A percentile compares a stretch with the other conserved stretches of the same genome.
Conservation (phyloP, 2,888 invertebrate genomes). For the Chrysolina oricalcia region DNA sequence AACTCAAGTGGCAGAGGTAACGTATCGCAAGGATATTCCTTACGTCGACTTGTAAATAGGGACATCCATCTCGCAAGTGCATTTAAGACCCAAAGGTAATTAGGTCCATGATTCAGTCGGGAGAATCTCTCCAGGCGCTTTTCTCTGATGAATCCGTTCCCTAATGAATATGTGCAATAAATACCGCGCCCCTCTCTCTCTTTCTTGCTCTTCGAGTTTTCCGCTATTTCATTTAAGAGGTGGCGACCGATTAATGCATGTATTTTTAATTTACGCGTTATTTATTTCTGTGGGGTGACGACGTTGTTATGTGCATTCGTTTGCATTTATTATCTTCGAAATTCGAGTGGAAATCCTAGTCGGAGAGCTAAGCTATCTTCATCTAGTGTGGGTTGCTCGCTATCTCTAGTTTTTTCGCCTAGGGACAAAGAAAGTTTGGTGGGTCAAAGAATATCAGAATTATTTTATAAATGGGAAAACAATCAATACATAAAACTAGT, state of each 20-base stretch:
- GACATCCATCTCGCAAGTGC: conserved; percentile 49
- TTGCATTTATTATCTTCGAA: conserved; percentile 33
- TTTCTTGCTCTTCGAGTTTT: conserved; percentile 46
- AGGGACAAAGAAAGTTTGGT: not conserved
- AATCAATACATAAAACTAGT: too few relatives aligned
- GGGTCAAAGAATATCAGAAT: too few relatives aligned
- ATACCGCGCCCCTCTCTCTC: conserved; percentile 60
- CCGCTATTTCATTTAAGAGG: conserved; percentile 66
- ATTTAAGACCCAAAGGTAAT: conserved; percentile 60
- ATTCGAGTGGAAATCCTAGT: not conserved
- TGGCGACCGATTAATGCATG: conserved; percentile 68
- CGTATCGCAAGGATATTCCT: conserved; percentile 27
- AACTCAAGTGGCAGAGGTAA: not conserved
- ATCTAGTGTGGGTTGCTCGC: conserved; percentile 4
- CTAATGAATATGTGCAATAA: conserved; percentile 69
- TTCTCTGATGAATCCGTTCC: conserved; percentile 67
- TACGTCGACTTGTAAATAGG: conserved; percentile 30
- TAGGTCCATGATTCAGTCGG: conserved; percentile 61
- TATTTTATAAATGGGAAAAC: too few relatives aligned
- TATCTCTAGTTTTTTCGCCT: too few relatives aligned
- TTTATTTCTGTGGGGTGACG: conserved; percentile 67
- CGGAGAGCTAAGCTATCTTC: not conserved
- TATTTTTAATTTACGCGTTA: conserved; percentile 65
- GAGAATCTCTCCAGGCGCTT: conserved; percentile 57
- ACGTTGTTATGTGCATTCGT: conserved; percentile 63